phyloP scores from a whole-genome alignment of 2,113 vertebrate genomes.

The Cercocebus atys region DNA sequence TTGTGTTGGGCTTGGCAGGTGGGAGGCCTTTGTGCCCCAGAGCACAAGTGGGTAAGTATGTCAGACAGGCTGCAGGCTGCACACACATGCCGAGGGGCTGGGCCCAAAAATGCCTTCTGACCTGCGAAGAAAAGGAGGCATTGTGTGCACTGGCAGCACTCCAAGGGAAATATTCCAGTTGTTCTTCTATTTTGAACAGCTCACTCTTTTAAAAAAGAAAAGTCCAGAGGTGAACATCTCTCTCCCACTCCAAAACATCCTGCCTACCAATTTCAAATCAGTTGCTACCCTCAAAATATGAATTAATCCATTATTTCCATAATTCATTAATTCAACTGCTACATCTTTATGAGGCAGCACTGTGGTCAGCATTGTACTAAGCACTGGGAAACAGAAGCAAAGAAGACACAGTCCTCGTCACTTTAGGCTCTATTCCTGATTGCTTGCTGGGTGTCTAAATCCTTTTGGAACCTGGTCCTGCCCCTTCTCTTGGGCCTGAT shows the following conservation, averaged over 20 bases:
- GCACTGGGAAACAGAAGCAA: neutral
- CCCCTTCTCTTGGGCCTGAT: neutral
- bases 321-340: neutral
- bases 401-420: neutral
- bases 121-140: constrained; percentile 62
- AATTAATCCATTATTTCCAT: no score
- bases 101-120: constrained; percentile 9
- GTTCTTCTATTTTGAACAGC: constrained; percentile 43
- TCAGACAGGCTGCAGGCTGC: neutral
- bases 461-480: accelerated
- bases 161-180: constrained; percentile 67
- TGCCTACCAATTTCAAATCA: neutral
- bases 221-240: neutral
- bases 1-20: constrained; percentile 48
- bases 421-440: neutral
- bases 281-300: neutral
- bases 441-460: neutral
- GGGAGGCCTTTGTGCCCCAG: neutral
- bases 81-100: constrained; percentile 15
- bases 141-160: constrained; percentile 50
- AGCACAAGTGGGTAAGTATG: constrained; percentile 56
- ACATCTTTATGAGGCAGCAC: neutral
- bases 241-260: neutral
- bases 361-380: neutral
- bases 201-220: constrained; percentile 44